Conservation (phyloP, 2,888 invertebrate species). For the Catocala sponsa region DNA sequence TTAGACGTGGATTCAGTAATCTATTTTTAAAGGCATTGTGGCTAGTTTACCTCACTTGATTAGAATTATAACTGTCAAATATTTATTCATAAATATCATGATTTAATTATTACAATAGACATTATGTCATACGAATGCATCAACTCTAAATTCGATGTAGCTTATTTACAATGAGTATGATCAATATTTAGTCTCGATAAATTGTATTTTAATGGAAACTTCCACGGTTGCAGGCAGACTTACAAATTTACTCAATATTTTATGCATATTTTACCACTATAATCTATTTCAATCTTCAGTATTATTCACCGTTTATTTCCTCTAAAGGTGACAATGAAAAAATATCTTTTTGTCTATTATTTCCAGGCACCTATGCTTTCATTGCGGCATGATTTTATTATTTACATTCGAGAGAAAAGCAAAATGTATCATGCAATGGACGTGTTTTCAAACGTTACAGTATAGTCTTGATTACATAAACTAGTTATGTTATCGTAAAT, state of each 20-base stretch:
- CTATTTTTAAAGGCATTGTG: conserved; percentile 39
- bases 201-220: conserved; percentile 43
- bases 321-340: conserved; percentile 75
- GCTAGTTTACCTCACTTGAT: conserved; percentile 29
- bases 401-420: conserved; percentile 67
- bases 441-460: conserved; percentile 70
- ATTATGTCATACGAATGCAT: conserved; percentile 28
- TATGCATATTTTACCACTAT: conserved; percentile 47
- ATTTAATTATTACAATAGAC: conserved; percentile 14
- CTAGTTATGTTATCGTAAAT: conserved; percentile 75
- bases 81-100: conserved; percentile 14
- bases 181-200: conserved; percentile 18
- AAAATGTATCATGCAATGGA: conserved; percentile 74
- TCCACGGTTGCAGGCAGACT: conserved; percentile 49
- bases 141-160: conserved; percentile 53
- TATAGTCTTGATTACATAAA: conserved; percentile 71
- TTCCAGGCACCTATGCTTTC: conserved; percentile 80
- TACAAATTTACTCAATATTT: conserved; percentile 48
- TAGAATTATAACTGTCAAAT: conserved; percentile 17
- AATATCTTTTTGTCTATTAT: conserved; percentile 74
- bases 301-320: conserved; percentile 56
- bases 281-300: conserved; percentile 61
- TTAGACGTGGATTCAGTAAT: conserved; percentile 28
- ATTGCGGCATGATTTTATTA: conserved; percentile 68
- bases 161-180: conserved; percentile 47